Base-by-base conservation (phyloP, 2,113 vertebrate species). In the Mobula birostris region DNA sequence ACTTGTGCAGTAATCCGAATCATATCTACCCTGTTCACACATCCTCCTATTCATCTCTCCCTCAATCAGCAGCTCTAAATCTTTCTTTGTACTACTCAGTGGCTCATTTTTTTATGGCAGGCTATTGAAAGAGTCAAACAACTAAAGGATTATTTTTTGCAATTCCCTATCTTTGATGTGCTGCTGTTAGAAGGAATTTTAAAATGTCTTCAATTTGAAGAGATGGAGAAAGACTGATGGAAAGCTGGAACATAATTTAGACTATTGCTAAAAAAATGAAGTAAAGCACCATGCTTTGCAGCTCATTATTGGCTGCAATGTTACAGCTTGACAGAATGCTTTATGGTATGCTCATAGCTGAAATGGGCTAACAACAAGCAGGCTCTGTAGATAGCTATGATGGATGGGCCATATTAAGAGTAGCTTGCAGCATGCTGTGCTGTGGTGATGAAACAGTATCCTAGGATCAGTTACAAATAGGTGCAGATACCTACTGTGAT, bases 271-370 rank as follows among this genome's bases (percentile, higher is more conserved):
- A 32, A n/a, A 90, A 90, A 66, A 63, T 61, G 7, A 90, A 85
- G 56, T 85, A 61, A 29, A 8, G 2, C 61, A 17, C 29, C 61
- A 68, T 0, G 27, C 29, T 63, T n/a, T n/a, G 58, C 61, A 56
- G 83, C 83, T 88, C 14, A 58, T 90, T 90, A 66, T 90, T 32
- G 5, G 29, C 61, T 29, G 32, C 15, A n/a, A 66, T 90, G 61
- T 90, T 17, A 63, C 61, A 66, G 61, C 63, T 6, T 90, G 85
- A 90, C 85, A 90, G 61, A 90, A 90, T 90, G n/a, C n/a, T 68
- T 90, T 90, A 68, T 68, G 61, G 85, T 32, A 12, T 90, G n/a
- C 61, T 63, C 61, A n/a, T 36, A 66, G 61, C 85, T 32, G 61
- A 66, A 68, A 19, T 90, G 61, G 85, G 61, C 17, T 14, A 66